Evolutionary conservation across 2,888 invertebrate genomes (phyloP), one percentile per base, ranked within the genome.

Genomic region (Tyria jacobaeae): DNA sequence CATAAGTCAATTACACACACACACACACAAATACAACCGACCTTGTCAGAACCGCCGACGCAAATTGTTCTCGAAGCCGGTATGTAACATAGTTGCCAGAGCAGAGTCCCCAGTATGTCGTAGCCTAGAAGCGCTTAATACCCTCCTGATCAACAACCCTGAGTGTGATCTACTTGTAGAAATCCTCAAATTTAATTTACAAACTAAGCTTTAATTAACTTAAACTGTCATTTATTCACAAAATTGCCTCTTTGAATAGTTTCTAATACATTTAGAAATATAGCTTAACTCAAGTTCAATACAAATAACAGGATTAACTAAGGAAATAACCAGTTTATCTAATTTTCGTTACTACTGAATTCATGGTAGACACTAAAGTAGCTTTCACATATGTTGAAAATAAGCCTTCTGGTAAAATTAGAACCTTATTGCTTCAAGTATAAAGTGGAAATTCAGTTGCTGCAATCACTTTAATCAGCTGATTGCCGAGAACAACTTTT

Each of bases 401-500:
- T 9, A 25, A 25, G 47, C 25, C 6, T 34, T 12, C 12, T 65
- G 61, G 51, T 50, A 21, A 24, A 71, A 66, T 62, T 54, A 48
- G 31, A 57, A 57, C 71, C 66, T 64, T 78, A 61, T 53, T 27
- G 1, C 24, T 14, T 0, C 15, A n/a, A 3, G 6, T 0, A n/a
- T 67, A 68, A 52, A 70, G 73, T 44, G 34, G 31, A 56, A 47
- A 62, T 68, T 76, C 54, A 37, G 47, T 49, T 58, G 61, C 14
- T n/a, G 6, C 7, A 44, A 57, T 64, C 27, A 41, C 61, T 75
- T 78, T 79, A 79, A 74, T 77, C 75, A 73, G 79, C 73, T 80
- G 77, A 77, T 73, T 74, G 77, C 79, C 54, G 67, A 64, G 76
- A 78, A 77, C 79, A 86, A 87, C 82, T 88, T 89, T 89, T 88